These are phyloP conservation scores for Prorops nasuta DNA, from an alignment of 1,140 invertebrate species.

Conservation along the genomic window DNA sequence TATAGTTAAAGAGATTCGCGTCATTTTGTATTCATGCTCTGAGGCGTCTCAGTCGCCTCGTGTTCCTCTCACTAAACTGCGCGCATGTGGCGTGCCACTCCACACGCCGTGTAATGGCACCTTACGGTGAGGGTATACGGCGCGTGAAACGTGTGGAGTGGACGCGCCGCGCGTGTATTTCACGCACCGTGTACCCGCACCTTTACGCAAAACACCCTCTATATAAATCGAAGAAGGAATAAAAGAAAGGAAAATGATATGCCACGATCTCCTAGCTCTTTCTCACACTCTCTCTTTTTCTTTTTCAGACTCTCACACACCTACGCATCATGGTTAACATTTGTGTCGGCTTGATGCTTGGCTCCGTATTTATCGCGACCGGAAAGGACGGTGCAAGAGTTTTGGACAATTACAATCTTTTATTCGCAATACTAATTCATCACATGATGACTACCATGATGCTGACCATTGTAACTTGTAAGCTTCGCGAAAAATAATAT, in stretches of 20 bases:
- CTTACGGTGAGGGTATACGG: too few species aligned
- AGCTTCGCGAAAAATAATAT: slow-evolving; percentile 39
- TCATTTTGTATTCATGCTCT: too few species aligned
- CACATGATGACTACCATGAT: slow-evolving; percentile 85
- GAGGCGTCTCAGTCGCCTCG: too few species aligned
- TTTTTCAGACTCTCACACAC: slow-evolving; percentile 82
- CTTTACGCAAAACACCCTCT: background rate
- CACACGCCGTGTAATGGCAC: too few species aligned
- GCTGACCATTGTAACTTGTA: slow-evolving; percentile 80
- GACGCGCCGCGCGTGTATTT: too few species aligned
- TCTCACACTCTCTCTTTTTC: too few species aligned
- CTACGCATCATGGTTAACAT: slow-evolving; percentile 75
- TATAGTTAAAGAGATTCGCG: too few species aligned
- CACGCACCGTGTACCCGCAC: too few species aligned
- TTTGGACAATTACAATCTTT: slow-evolving; percentile 77
- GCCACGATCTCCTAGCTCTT: too few species aligned
- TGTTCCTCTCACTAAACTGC: too few species aligned
- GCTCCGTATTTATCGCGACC: slow-evolving; percentile 67
- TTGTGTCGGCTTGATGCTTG: slow-evolving; percentile 70
- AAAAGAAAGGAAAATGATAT: background rate
- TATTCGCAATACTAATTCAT: slow-evolving; percentile 80
- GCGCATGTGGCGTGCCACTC: too few species aligned
- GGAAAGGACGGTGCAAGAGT: slow-evolving; percentile 73
- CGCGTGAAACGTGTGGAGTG: too few species aligned
- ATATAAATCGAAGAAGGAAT: background rate